Percentiles rank a stretch among this genome's conserved stretches.
Conservation (phyloP, 2,888 invertebrate species). For the Athalia circularis region DNA sequence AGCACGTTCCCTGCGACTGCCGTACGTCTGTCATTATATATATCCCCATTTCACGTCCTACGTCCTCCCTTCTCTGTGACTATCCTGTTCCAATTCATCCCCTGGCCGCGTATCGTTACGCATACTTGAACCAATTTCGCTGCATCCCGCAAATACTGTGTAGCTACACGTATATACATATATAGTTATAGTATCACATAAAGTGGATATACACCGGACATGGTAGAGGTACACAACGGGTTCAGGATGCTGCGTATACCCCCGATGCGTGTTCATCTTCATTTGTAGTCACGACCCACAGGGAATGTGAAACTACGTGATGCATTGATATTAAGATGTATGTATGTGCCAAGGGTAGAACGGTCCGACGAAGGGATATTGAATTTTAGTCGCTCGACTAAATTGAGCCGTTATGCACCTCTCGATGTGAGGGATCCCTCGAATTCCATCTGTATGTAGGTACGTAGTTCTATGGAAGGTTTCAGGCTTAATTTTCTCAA, state of each 20-base stretch:
- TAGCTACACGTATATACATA: neutral
- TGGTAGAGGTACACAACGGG: constrained; percentile 5
- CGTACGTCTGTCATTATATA: too few species aligned
- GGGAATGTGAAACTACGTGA: constrained; percentile 36
- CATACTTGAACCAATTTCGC: constrained; percentile 52
- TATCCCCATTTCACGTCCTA: too few species aligned
- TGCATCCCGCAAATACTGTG: constrained; percentile 28
- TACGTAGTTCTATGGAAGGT: constrained; percentile 3
- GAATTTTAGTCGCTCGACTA: constrained; percentile 30
- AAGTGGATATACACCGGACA: constrained; percentile 8
- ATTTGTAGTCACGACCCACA: constrained; percentile 41
- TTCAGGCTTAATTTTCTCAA: constrained; percentile 29
- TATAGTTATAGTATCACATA: constrained; percentile 11
- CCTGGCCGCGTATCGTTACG: constrained; percentile 53
- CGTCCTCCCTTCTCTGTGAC: constrained; percentile 41
- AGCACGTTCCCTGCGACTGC: constrained; percentile 10
- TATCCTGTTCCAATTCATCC: constrained; percentile 46
- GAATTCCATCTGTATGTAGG: neutral
- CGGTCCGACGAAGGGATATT: constrained; percentile 23
- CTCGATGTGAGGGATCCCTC: constrained; percentile 11
- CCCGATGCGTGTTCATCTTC: constrained; percentile 39
- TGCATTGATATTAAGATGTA: constrained; percentile 40
- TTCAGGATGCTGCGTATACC: constrained; percentile 28
- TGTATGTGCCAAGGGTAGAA: constrained; percentile 15
- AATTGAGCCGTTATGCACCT: constrained; percentile 33